Conservation (phyloP, 2,113 vertebrate genomes). For the Ailurus styani region DNA sequence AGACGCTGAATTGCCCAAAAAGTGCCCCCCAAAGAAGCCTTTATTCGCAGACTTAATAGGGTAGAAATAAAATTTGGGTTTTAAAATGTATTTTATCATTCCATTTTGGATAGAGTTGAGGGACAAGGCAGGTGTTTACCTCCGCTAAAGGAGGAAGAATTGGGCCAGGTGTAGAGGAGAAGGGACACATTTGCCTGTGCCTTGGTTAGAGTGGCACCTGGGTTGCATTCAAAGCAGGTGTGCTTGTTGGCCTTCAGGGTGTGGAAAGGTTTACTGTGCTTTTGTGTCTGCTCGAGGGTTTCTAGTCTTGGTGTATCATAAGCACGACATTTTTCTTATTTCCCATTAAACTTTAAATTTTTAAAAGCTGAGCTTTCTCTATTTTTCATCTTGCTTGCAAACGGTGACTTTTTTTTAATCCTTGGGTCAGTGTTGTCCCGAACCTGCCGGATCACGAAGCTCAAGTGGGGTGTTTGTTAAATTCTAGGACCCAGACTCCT, state of each 20-base stretch:
- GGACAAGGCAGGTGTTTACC: background rate
- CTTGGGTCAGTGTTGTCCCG: background rate
- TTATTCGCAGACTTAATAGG: background rate
- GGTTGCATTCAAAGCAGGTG: accelerated
- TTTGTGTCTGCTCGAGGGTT: background rate
- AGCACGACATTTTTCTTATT: background rate
- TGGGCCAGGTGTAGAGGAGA: background rate
- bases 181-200: background rate
- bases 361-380: background rate
- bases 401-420: background rate
- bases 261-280: background rate
- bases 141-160: background rate
- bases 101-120: background rate
- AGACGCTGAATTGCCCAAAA: background rate
- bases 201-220: accelerated
- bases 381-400: background rate
- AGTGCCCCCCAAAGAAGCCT: background rate
- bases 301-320: background rate
- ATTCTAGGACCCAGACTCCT: background rate
- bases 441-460: background rate
- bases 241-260: background rate
- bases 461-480: background rate
- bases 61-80: background rate
- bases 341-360: background rate
- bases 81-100: background rate